A percentile compares a stretch with the other conserved stretches of the same genome.
phyloP scores from a whole-genome alignment of 2,888 invertebrate species.

The Resseliella maxima region DNA sequence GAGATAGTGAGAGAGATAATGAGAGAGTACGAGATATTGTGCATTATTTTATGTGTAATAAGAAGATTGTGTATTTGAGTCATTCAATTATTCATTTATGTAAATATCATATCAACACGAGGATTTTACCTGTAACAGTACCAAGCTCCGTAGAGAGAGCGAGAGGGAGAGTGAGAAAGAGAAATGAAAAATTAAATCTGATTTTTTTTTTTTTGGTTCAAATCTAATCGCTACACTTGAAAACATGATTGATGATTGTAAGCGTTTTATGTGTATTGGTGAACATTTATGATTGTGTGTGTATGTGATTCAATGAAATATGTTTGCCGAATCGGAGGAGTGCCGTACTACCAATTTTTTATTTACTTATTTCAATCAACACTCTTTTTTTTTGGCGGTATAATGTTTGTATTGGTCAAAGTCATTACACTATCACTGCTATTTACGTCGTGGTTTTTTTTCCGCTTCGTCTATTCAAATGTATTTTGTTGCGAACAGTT shows the following conservation, averaged over 20 bases:
- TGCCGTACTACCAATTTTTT: neutral
- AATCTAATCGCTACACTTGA: slow-evolving; percentile 46
- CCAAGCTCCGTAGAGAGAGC: neutral
- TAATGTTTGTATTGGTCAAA: neutral
- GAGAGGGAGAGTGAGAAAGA: too few relatives aligned
- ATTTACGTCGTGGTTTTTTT: neutral
- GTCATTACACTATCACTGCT: neutral
- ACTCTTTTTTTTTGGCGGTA: neutral
- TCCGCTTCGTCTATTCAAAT: neutral
- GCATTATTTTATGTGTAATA: too few relatives aligned
- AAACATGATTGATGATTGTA: slow-evolving; percentile 17
- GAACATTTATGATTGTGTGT: neutral
- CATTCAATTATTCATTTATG: slow-evolving; percentile 14
- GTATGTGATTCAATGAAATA: neutral
- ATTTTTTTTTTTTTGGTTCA: neutral
- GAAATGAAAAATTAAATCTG: neutral
- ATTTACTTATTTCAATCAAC: neutral
- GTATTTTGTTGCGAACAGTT: neutral
- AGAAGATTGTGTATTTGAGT: slow-evolving; percentile 11
- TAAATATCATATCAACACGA: neutral
- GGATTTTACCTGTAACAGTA: neutral
- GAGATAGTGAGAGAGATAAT: neutral
- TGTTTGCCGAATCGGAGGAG: neutral
- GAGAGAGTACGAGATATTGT: too few relatives aligned
- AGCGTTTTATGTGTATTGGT: neutral